Base-by-base conservation (phyloP, 2,888 invertebrate species). In the Tiliacea aurago region DNA sequence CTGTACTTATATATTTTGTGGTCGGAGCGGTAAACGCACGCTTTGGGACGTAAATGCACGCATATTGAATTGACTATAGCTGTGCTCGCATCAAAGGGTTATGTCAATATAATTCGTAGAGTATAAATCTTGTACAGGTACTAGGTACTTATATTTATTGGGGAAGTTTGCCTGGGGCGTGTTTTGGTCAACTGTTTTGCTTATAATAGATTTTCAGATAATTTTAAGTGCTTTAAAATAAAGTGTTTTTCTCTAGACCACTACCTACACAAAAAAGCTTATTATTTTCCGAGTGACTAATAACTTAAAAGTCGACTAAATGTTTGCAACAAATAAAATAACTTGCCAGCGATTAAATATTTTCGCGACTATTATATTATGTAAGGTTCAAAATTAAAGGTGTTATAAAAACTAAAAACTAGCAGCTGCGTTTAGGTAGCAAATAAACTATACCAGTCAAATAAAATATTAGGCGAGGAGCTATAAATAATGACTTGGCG, bases 31-130 rank as follows among this genome's bases (percentile, higher is more conserved):
- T 69, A 71, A 70, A 59, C 58, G 73, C 74, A 53, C 66, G 70
- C 49, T 56, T 74, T 83, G 15, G 64, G 73, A 74, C 70, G 41
- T 59, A 81, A 81, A 78, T 63, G 74, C 81, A 78, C 79, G 82
- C 82, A 62, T 75, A 68, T 84, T 81, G 73, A 74, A 84, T 59
- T 58, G 58, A 37, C 55, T 68, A n/a, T n/a, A 67, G 68, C 61
- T 59, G 59, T 74, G 61, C 9, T 49, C 61, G 51, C 65, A 66
- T 66, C 58, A 81, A 71, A 80, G 76, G 62, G 80, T 71, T 84
- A 66, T 55, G 79, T 63, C 83, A 58, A 18, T 20, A 65, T 83
- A 83, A 80, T 66, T 73, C 56, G 55, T 69, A 53, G 43, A 58
- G 73, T 55, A 23, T 63, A 73, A 65, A 70, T 78, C 58, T 69